Evolutionary conservation across 1,140 invertebrate genomes (phyloP).

Genomic region (Euura saliciscinereae): DNA sequence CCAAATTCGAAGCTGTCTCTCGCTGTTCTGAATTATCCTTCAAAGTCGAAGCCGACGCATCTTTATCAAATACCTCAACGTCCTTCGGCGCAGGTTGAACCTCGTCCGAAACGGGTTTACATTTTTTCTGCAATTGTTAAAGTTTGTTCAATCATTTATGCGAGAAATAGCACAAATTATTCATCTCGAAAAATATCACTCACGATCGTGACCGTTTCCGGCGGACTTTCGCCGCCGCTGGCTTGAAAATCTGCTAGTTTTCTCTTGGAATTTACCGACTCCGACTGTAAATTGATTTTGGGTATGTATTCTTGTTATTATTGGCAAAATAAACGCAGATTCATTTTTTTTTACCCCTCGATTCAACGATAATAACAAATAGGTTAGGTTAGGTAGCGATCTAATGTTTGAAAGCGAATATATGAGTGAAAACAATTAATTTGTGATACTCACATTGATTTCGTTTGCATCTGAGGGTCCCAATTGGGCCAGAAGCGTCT

Average conservation of each 20-base stretch:
- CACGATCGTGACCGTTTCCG: not conserved
- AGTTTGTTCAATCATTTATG: not conserved
- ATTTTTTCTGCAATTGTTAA: constrained; percentile 30
- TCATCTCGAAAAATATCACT: not conserved
- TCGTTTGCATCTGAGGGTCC: constrained; percentile 35
- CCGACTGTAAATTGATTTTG: not conserved
- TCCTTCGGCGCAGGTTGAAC: not conserved
- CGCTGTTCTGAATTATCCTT: constrained; percentile 12
- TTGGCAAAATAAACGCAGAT: no score
- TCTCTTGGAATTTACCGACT: not conserved
- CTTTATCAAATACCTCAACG: not conserved
- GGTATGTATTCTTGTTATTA: no score
- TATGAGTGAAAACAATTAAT: no score
- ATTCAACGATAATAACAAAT: no score
- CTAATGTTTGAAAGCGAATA: no score
- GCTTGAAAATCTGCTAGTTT: not conserved
- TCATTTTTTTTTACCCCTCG: no score
- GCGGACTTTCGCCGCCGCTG: not conserved
- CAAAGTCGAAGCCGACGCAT: not conserved
- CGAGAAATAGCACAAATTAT: not conserved
- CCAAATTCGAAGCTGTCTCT: not conserved
- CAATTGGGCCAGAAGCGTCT: constrained; percentile 42
- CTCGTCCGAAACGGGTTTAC: constrained; percentile 9
- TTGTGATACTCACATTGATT: not conserved
- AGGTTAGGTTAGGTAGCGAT: no score